A percentile compares a stretch with the other conserved stretches of the same genome.
Evolutionary conservation across 2,888 invertebrate species (phyloP).

Genomic region (Platycheirus albimanus): DNA sequence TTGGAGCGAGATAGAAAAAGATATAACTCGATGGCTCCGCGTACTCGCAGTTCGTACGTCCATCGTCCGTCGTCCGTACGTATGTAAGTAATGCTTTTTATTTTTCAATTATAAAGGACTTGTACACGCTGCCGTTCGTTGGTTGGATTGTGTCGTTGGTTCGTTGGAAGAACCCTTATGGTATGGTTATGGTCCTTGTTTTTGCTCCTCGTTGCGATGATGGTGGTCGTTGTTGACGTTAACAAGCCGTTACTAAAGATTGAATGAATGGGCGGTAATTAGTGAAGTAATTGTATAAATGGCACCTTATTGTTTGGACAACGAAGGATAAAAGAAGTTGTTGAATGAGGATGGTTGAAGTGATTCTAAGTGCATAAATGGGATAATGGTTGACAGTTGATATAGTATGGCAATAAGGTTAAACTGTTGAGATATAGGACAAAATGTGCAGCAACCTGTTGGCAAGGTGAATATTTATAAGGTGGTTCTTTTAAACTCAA

Average conservation of each 20-base stretch:
- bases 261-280: constrained; percentile 40
- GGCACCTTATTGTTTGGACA: constrained; percentile 45
- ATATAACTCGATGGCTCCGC: constrained; percentile 21
- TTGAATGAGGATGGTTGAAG: constrained; percentile 7
- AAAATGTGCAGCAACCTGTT: background rate
- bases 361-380: constrained; percentile 24
- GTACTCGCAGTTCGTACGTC: constrained; percentile 13
- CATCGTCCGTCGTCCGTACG: too few species aligned
- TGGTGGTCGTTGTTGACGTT: constrained; percentile 35
- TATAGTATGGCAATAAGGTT: background rate
- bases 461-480: too few species aligned
- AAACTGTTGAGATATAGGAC: background rate
- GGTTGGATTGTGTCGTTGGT: too few species aligned
- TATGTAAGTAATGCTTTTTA: constrained; percentile 37
- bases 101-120: constrained; percentile 61
- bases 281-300: constrained; percentile 40
- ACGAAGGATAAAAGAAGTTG: background rate
- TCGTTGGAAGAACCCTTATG: too few species aligned
- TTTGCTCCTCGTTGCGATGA: too few species aligned
- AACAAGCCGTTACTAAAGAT: constrained; percentile 33
- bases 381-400: constrained; percentile 33
- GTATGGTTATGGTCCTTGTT: too few species aligned
- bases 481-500: too few species aligned
- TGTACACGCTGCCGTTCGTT: constrained; percentile 37
- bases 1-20: background rate